Conservation (phyloP, 2,888 invertebrate species). For the Drosophila algonquin region DNA sequence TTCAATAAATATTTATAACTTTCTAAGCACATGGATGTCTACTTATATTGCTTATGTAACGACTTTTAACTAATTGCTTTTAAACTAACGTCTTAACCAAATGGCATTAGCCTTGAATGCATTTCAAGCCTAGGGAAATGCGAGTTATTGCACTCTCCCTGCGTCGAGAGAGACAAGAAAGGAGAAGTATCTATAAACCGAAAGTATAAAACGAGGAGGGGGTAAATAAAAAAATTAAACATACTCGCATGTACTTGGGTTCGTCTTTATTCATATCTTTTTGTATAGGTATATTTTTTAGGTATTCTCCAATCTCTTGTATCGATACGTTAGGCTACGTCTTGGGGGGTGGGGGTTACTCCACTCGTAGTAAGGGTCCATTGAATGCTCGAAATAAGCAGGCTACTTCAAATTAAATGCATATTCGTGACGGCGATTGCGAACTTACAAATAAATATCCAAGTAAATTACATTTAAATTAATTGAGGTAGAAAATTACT, state of each 20-base stretch:
- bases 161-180: constrained; percentile 27
- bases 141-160: constrained; percentile 55
- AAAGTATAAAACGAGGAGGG: constrained; percentile 21
- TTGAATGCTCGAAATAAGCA: constrained; percentile 18
- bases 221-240: constrained; percentile 16
- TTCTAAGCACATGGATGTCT: constrained; percentile 80
- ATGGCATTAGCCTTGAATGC: constrained; percentile 49
- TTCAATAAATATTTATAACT: constrained; percentile 75
- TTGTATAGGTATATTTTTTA: background rate
- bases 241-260: constrained; percentile 18
- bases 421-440: constrained; percentile 43
- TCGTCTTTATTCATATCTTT: constrained; percentile 40
- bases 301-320: constrained; percentile 15
- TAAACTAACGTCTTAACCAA: constrained; percentile 63
- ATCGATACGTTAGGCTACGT: constrained; percentile 59
- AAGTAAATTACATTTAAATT: constrained; percentile 72
- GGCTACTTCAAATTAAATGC: constrained; percentile 24
- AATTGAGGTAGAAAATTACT: constrained; percentile 79
- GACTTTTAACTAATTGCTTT: constrained; percentile 64
- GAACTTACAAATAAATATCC: constrained; percentile 62
- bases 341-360: constrained; percentile 15
- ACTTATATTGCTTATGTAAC: constrained; percentile 76
- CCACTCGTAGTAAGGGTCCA: constrained; percentile 28
- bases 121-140: constrained; percentile 43
- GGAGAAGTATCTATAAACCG: constrained; percentile 11